Conservation (phyloP, 2,113 vertebrate genomes). For the Pelodiscus sinensis region DNA sequence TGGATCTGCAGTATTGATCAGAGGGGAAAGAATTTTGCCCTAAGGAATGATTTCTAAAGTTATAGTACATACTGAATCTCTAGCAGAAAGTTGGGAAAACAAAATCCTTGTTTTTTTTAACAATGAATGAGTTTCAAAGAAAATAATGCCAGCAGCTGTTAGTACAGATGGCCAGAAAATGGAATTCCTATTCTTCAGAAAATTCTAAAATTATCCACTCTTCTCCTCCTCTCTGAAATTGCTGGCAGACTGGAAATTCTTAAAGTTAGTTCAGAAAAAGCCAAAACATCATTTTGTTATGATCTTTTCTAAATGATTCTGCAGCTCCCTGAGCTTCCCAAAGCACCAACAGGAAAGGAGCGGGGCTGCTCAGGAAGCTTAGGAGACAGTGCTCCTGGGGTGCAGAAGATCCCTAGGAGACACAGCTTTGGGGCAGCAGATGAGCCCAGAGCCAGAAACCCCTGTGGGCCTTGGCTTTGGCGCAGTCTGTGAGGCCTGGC, state of each 20-base stretch:
- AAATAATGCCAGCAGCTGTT: neutral
- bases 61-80: no score
- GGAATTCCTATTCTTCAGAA: neutral
- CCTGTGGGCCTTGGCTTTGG: neutral
- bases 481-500: neutral
- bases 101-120: neutral
- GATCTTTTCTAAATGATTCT: neutral
- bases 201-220: neutral
- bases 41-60: neutral
- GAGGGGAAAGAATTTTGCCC: neutral
- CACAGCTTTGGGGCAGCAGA: neutral
- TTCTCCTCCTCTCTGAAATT: neutral
- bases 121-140: neutral
- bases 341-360: neutral
- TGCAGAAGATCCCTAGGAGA: neutral
- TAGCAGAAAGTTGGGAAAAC: neutral
- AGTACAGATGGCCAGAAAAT: neutral
- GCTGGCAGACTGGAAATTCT: neutral
- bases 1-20: neutral
- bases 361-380: no score
- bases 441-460: neutral
- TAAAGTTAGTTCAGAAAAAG: neutral
- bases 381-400: no score
- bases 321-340: neutral
- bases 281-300: neutral